A percentile compares a stretch with the other conserved stretches of the same genome.
Evolutionary conservation across 1,140 invertebrate species (phyloP).

Genomic region (Apis cerana): DNA sequence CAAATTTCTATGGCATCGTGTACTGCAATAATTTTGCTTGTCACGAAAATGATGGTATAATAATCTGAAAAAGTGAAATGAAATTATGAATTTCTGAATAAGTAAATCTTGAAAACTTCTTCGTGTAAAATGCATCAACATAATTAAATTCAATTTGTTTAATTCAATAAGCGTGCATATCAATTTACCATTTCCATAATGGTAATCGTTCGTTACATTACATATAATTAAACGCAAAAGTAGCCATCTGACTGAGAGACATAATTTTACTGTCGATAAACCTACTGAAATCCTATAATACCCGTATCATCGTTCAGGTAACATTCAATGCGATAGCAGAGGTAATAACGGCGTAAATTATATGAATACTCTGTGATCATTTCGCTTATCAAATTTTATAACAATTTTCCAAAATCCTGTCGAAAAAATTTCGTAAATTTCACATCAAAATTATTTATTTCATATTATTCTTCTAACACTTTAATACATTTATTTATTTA

Average conservation of each 20-base stretch:
- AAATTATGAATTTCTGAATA: too few relatives aligned
- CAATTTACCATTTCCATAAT: not conserved
- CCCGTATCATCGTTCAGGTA: conserved; percentile 9
- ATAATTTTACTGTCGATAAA: conserved; percentile 32
- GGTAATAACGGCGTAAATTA: not conserved
- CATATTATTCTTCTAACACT: too few relatives aligned
- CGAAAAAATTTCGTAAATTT: not conserved
- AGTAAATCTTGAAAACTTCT: too few relatives aligned
- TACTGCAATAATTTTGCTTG: too few relatives aligned
- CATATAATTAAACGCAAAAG: not conserved
- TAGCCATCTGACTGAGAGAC: conserved; percentile 2
- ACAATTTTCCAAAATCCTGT: not conserved
- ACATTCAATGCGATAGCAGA: conserved; percentile 4
- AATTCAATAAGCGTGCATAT: conserved; percentile 1
- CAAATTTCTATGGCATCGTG: too few relatives aligned
- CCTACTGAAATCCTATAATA: conserved; percentile 35
- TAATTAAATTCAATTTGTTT: not conserved
- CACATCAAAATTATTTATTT: not conserved
- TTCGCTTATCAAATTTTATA: not conserved
- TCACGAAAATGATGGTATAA: too few relatives aligned
- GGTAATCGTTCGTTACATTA: too few relatives aligned
- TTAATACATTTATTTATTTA: too few relatives aligned
- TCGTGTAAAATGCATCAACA: too few relatives aligned
- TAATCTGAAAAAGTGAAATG: too few relatives aligned
- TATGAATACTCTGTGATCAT: not conserved